Evolutionary conservation across 1,140 invertebrate species (phyloP), one percentile per base, ranked within the genome.

Genomic region (Protaetia brevitarsis): DNA sequence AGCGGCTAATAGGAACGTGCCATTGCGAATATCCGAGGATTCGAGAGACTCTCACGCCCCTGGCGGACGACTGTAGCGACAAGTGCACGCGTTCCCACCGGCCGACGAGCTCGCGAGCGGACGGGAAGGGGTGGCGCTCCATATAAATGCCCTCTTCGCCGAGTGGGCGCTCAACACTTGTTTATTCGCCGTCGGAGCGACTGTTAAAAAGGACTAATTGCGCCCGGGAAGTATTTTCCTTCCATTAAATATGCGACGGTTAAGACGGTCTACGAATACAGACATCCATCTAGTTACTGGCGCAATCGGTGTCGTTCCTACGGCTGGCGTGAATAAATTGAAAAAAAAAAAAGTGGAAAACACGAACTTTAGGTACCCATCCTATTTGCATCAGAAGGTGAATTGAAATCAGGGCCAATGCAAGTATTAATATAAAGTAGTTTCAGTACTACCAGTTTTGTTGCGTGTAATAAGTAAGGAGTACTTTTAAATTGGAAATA

Each of bases 1-100:
- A 73, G 72, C 69, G 69, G 71, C 66, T 69, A 73, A 73, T 73
- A 69, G 72, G 68, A 71, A 73, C 72, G 72, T 73, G 72, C 70
- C 70, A 65, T 71, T 66, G 68, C 68, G 68, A 65, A 71, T 71
- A 73, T 73, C 72, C 72, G 62, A 65, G 64, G 72, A 73, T 73
- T 73, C 72, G 65, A 64, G 68, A 68, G 68, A 70, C 68, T 73
- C 70, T 66, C 72, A 73, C 68, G 72, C 69, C 63, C 65, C 68
- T 65, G 63, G 67, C 72, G 64, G 67, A 59, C 65, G 59, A 51
- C 66, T 71, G 71, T 72, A 69, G 71, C 68, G 69, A 73, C 71
- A 73, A 73, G 71, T 72, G 71, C 66, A 69, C 66, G 66, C 56
- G 71, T 72, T 72, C 71, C 67, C 71, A 72, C 68, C 65, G 61